Percentiles rank a stretch among this genome's conserved stretches.
Evolutionary conservation across 1,140 invertebrate genomes (phyloP).

Genomic region (Caenorhabditis tropicalis): DNA sequence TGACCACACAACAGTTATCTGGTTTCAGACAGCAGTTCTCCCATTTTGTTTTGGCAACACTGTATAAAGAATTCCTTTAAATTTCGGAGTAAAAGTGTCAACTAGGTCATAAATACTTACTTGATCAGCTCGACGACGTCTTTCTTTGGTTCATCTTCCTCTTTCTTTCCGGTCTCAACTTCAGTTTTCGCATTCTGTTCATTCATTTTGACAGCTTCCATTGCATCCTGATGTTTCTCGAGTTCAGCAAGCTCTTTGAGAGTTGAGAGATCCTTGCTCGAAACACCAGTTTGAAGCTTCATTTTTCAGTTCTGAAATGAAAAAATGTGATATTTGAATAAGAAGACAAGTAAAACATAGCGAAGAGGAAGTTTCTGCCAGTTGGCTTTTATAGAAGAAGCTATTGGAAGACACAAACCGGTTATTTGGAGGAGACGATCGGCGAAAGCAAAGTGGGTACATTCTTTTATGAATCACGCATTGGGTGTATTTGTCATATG

Average conservation of each 20-base stretch:
- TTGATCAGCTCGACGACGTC: not conserved
- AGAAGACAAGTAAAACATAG: slow-evolving; percentile 1
- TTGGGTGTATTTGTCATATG: not conserved
- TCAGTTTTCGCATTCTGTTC: not conserved
- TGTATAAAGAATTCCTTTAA: not conserved
- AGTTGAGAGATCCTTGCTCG: slow-evolving; percentile 26
- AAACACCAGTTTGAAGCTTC: slow-evolving; percentile 23
- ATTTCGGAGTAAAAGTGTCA: not conserved
- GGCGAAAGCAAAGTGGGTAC: not conserved
- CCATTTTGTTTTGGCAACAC: slow-evolving; percentile 22
- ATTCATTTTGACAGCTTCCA: not conserved
- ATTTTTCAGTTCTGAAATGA: slow-evolving; percentile 20
- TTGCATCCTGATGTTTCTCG: not conserved
- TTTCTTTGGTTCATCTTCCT: not conserved
- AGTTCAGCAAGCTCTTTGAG: slow-evolving; percentile 24
- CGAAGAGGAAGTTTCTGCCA: not conserved
- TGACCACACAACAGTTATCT: slow-evolving; percentile 25
- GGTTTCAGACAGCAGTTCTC: slow-evolving; percentile 15
- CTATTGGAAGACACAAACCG: not conserved
- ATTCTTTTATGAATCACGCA: slow-evolving; percentile 23
- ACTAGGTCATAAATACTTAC: not conserved
- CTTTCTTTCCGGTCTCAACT: not conserved
- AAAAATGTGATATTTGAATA: not conserved
- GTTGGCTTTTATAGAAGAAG: slow-evolving; percentile 32
- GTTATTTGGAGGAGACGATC: not conserved